Percentiles rank a stretch among this genome's conserved stretches.
These are phyloP conservation scores for Oscheius sp. DNA, from an alignment of 2,888 invertebrate species.

Conservation along the genomic window DNA sequence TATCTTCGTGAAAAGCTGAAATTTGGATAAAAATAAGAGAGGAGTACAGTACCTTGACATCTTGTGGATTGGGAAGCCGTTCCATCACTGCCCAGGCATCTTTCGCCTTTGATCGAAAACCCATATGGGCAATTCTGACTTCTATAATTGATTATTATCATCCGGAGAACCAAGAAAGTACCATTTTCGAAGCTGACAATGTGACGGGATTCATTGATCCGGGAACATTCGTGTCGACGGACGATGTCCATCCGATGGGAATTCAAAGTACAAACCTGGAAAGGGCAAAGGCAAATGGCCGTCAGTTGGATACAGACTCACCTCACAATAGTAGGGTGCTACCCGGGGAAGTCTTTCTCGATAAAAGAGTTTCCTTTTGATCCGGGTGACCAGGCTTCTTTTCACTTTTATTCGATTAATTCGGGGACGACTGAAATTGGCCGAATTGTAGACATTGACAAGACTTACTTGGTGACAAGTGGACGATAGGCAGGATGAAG, in stretches of 20 bases:
- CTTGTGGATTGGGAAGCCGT: conserved; percentile 34
- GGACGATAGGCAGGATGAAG: conserved; percentile 9
- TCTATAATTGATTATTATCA: conserved; percentile 9
- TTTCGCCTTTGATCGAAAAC: conserved; percentile 30
- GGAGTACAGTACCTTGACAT: neutral
- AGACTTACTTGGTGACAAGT: neutral
- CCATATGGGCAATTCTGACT: conserved; percentile 29
- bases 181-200: conserved; percentile 29
- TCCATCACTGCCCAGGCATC: conserved; percentile 37
- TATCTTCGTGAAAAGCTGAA: neutral
- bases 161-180: neutral
- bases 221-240: conserved; percentile 7
- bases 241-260: neutral
- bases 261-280: conserved; percentile 21
- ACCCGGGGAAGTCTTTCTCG: conserved; percentile 1
- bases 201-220: conserved; percentile 22
- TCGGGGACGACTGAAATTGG: neutral
- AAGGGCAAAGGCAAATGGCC: neutral
- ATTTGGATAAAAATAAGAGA: neutral
- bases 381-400: neutral
- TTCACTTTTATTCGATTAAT: neutral
- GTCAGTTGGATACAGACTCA: neutral
- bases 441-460: neutral
- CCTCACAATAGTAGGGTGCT: conserved; percentile 15
- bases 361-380: conserved; percentile 9